Base-by-base conservation (phyloP, 2,888 invertebrate species). In the Diaphora mendica region DNA sequence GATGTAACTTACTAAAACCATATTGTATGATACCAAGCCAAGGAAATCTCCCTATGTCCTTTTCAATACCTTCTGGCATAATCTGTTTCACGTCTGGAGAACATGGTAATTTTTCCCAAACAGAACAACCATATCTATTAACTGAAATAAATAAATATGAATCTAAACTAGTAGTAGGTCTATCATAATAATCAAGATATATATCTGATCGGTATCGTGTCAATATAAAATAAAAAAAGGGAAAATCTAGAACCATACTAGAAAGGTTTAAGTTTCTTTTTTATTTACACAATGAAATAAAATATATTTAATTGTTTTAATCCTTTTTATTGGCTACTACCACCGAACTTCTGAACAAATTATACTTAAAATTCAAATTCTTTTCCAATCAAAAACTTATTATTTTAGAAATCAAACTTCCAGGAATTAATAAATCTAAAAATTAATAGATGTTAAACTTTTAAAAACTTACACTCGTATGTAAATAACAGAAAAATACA, bases 11-110 rank as follows among this genome's bases (percentile, higher is more conserved):
- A 93, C 93, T 82, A 75, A 93, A 93, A 35, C 75, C 83, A 35
- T 93, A 91, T 77, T 93, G 93, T 35, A 93, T 82, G 7, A 93
- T 73, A 3, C 93, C 93, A 2, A 93, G 84, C 93, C 93, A 93
- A 0, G 93, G 91, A 75, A 93, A 93, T 35, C 93, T 80, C 9
- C 90, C 90, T 8, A 90, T 87, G 39, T 91, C 79, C 0, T 78
- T 68, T 0, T 79, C 76, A 0, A 73, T 66, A 0, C 93, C 92
- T n/a, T 91, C 90, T 0, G 87, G 77, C 67, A 88, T 77, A 1
- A 35, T 55, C 73, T 88, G 86, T 0, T 85, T 85, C 0, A 82
- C 3, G 71, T 93, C 92, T 0, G 85, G n/a, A 0, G 91, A 80
- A 65, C 91, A 92, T 0, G 68, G 83, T 26, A 91, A 64, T 4